Evolutionary conservation across 2,888 invertebrate genomes (phyloP), one percentile per base, ranked within the genome.

Genomic region (Spialia ferax): DNA sequence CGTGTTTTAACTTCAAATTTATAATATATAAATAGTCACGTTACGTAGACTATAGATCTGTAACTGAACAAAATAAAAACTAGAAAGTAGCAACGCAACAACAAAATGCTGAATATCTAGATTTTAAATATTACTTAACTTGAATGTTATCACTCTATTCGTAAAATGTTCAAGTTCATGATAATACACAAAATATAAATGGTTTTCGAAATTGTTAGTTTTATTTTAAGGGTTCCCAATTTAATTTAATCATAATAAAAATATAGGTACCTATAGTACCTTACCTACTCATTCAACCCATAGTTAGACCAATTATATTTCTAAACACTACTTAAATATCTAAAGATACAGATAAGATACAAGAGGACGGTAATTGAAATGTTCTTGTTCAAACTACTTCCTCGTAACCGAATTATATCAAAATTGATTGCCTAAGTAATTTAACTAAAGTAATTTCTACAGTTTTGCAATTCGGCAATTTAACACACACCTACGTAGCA

Each of bases 141-240:
- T 88, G 82, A 85, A 91, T 91, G 88, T 91, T 89, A 88, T 87
- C 86, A 89, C 85, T 88, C 86, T 89, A 88, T 87, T 92, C 87
- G 84, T 84, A 80, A 81, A 79, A 82, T 84, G 80, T 84, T 84
- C 81, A 77, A 86, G 84, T 84, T 86, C 80, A 85, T 85, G 79
- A 74, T 83, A 84, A 88, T 86, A 90, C 85, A 85, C 83, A 82
- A 86, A 85, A 38, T 84, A 88, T 90, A 91, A 91, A 92, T 91
- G 91, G 89, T 92, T 93, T 93, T 87, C 84, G 88, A 84, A 86
- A 85, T 77, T 71, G 72, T 70, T 81, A 78, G 83, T 87, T 87
- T 88, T 76, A 81, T 69, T 70, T 70, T 13, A n/a, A 52, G 6
- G 1, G 1, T n/a, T 23, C 52, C 22, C 7, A 52, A 48, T 6